Base-by-base conservation (phyloP, 2,113 vertebrate species). In the Gallinago media region DNA sequence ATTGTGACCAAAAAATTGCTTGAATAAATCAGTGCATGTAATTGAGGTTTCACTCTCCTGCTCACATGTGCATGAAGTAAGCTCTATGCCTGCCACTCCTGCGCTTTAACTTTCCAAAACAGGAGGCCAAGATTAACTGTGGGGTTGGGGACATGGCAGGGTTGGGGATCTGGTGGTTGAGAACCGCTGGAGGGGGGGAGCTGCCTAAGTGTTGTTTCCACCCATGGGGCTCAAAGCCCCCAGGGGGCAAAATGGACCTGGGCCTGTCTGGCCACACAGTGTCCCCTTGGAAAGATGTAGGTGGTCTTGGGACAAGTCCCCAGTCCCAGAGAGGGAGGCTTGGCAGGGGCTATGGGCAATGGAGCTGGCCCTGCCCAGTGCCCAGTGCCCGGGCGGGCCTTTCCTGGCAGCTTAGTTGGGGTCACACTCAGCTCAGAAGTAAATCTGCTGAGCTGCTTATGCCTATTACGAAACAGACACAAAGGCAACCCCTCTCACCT, bases 371-470 rank as follows among this genome's bases (percentile, higher is more conserved):
- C 70, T 3, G 1, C 6, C 1, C 31, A 0, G 32, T 40, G 36
- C 77, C 85, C 56, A 1, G 19, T 22, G 42, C 34, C 44, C 1
- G 0, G n/a, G 46, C 5, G 2, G 68, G 31, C 20, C 21, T 56
- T 44, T 87, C 46, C 36, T 21, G 52, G 58, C 55, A 25, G 63
- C 82, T 95, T 66, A 88, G 44, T 68, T 5, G 3, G 87, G 93
- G 95, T 97, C 75, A 93, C 82, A 61, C 52, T 72, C 54, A 66
- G 73, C 80, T 77, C 79, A 42, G 87, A 54, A 27, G 49, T 29
- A 94, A 92, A 97, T 86, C 92, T 85, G 88, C 65, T 94, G 92
- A 97, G 94, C 94, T 0, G 74, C 88, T 97, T 95, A 96, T 1
- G 66, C 34, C 16, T 2, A 9, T 94, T 94, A 87, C 84, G 71